A percentile compares a stretch with the other conserved stretches of the same genome.
Conservation (phyloP, 2,113 vertebrate genomes). For the Etheostoma spectabile region DNA sequence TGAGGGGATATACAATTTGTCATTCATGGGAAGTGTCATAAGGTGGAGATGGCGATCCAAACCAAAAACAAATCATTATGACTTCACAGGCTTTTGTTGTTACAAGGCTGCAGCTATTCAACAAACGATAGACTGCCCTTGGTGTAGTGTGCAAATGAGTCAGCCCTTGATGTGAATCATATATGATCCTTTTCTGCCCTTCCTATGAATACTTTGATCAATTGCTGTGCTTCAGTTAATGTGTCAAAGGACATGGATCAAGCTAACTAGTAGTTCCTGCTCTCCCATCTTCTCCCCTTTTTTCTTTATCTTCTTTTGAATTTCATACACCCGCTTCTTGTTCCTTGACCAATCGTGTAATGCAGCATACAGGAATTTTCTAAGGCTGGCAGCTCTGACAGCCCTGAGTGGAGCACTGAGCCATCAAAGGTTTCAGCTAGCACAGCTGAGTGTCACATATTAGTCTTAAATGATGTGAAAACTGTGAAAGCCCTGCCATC, state of each 20-base stretch:
- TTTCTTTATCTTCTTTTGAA: conserved; percentile 50
- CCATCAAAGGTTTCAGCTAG: conserved; percentile 79
- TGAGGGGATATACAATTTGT: neutral
- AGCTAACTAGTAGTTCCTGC: conserved; percentile 52
- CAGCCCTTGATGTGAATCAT: conserved; percentile 41
- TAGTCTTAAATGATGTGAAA: conserved; percentile 80
- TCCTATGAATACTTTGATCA: conserved; percentile 52
- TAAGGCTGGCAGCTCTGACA: conserved; percentile 74
- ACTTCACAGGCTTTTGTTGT: conserved; percentile 21
- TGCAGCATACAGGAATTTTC: conserved; percentile 64
- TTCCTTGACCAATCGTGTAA: conserved; percentile 75
- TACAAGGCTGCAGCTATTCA: conserved; percentile 28
- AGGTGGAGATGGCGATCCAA: conserved; percentile 11
- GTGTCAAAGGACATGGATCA: conserved; percentile 62
- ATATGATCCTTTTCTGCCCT: conserved; percentile 38
- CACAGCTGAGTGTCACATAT: conserved; percentile 79
- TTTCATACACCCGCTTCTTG: conserved; percentile 62
- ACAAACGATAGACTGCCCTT: conserved; percentile 36
- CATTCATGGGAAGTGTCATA: conserved; percentile 12
- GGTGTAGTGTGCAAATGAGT: conserved; percentile 22
- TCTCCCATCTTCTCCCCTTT: conserved; percentile 17
- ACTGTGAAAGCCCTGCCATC: conserved; percentile 77
- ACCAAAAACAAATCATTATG: conserved; percentile 23
- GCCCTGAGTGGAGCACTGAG: conserved; percentile 61
- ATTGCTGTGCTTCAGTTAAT: conserved; percentile 37